Evolutionary conservation across 2,888 invertebrate species (phyloP).

Genomic region (Phortica okadai): DNA sequence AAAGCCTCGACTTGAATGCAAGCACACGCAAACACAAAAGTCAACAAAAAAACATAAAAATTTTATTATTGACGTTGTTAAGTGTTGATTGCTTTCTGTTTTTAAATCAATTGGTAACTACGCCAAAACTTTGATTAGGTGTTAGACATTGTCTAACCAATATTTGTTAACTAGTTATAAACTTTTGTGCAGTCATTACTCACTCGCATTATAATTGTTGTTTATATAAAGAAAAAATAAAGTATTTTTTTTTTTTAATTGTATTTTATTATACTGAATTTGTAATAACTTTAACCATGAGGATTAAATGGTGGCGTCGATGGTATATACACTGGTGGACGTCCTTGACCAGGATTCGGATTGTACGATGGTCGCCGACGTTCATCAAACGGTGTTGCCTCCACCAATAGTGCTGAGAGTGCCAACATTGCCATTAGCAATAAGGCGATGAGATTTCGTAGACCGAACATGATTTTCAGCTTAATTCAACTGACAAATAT

Average conservation of each 20-base stretch:
- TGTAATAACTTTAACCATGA: constrained; percentile 35
- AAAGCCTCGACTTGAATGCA: background rate
- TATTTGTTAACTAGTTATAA: too few species aligned
- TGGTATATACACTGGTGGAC: constrained; percentile 42
- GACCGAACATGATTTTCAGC: constrained; percentile 3
- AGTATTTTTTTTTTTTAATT: constrained; percentile 18
- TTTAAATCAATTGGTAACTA: too few species aligned
- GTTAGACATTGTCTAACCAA: too few species aligned
- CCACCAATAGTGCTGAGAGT: constrained; percentile 29
- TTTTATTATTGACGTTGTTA: background rate
- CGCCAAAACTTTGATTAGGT: too few species aligned
- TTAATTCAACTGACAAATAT: background rate
- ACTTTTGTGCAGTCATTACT: too few species aligned
- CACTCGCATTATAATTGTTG: too few species aligned
- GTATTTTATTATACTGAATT: background rate
- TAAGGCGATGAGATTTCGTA: constrained; percentile 22
- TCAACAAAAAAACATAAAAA: background rate
- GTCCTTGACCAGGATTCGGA: constrained; percentile 1
- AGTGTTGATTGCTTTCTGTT: background rate
- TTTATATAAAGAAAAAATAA: too few species aligned
- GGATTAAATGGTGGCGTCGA: constrained; percentile 55
- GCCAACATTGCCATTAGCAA: constrained; percentile 45
- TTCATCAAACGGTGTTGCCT: constrained; percentile 46
- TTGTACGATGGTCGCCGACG: constrained; percentile 15
- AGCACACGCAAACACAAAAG: background rate